These are phyloP conservation scores for Piaya cayana DNA, from an alignment of 2,113 vertebrate genomes.

Conservation along the genomic window DNA sequence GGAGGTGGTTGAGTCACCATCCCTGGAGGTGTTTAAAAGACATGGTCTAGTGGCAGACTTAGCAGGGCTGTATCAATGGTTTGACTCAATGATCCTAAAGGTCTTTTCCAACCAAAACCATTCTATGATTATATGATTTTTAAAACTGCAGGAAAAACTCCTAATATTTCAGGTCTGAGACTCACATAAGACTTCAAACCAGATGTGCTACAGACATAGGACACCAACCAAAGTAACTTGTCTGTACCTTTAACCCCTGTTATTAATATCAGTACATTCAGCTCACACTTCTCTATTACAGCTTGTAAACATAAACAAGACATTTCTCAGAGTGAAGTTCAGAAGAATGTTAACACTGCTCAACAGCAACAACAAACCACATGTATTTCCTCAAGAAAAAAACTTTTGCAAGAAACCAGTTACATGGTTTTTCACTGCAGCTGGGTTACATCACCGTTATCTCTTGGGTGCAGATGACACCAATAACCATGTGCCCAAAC, in stretches of 20 bases:
- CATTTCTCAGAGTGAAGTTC: neutral
- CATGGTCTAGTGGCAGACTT: too few species aligned
- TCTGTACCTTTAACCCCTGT: neutral
- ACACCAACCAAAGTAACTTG: neutral
- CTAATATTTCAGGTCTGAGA: neutral
- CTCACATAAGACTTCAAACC: neutral
- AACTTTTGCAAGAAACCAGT: neutral
- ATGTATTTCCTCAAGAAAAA: neutral
- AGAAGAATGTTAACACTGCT: neutral
- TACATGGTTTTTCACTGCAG: neutral
- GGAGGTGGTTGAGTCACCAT: too few species aligned
- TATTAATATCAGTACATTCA: neutral
- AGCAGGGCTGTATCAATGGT: too few species aligned
- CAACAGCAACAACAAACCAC: neutral
- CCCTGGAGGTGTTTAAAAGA: too few species aligned
- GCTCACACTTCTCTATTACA: neutral
- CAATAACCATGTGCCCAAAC: neutral
- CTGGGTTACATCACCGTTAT: constrained; percentile 30
- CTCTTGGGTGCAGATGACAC: constrained; percentile 49
- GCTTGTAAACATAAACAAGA: neutral
- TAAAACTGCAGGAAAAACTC: neutral
- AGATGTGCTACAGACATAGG: neutral
- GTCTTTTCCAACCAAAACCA: too few species aligned
- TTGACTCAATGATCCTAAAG: too few species aligned
- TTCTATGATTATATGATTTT: neutral